A percentile compares a stretch with the other conserved stretches of the same genome.
phyloP scores from a whole-genome alignment of 2,797 vertebrate species.

The Phaenicophaeus curvirostris region DNA sequence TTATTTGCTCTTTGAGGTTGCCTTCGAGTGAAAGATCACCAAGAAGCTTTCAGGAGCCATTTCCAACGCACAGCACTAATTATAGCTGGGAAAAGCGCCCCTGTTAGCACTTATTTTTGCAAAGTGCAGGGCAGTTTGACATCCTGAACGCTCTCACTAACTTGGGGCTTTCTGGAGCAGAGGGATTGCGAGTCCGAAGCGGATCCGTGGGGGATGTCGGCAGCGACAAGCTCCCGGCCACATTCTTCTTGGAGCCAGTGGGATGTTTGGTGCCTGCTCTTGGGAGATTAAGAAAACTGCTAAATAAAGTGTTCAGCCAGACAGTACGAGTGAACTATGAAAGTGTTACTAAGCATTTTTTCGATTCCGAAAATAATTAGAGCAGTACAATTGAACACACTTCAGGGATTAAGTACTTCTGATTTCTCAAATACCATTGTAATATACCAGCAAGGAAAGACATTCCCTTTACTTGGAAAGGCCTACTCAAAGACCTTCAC shows the following conservation, averaged over 20 bases:
- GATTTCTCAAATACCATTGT: background rate
- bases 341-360: background rate
- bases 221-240: background rate
- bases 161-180: rapidly evolving
- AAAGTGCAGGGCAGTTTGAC: background rate
- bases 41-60: background rate
- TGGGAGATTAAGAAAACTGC: background rate
- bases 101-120: background rate
- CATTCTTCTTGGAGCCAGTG: rapidly evolving
- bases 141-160: background rate
- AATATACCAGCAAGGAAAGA: background rate
- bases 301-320: background rate
- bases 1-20: background rate
- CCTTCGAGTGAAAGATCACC: background rate
- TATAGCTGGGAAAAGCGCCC: background rate
- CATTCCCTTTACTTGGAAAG: background rate
- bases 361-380: background rate
- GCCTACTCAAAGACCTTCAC: background rate
- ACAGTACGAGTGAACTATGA: background rate
- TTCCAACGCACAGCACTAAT: background rate
- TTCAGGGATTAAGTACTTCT: background rate
- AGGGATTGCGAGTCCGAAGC: rapidly evolving
- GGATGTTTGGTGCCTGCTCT: background rate
- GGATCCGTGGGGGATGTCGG: rapidly evolving
- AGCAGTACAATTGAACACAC: background rate